Evolutionary conservation across 2,113 vertebrate genomes (phyloP).

Genomic region (Sitta europaea): DNA sequence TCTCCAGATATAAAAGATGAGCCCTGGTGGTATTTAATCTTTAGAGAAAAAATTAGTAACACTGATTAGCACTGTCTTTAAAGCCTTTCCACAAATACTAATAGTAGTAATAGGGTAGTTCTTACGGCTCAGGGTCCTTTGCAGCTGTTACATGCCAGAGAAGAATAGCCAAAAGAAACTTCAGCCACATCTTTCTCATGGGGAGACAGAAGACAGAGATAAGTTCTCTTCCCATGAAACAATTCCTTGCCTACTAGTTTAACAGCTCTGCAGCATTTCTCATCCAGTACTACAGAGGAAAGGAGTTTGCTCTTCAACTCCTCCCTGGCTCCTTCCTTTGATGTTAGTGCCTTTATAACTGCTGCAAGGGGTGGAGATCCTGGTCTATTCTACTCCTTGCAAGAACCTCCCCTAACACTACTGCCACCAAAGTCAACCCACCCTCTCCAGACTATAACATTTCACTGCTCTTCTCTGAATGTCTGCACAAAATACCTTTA

Average conservation of each 20-base stretch:
- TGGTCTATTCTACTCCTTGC: not conserved
- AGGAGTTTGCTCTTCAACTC: not conserved
- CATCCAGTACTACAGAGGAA: not conserved
- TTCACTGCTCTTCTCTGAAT: not conserved
- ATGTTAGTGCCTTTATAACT: conserved; percentile 40
- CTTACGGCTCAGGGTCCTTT: conserved; percentile 57
- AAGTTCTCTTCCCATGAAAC: not conserved
- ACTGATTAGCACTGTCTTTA: not conserved
- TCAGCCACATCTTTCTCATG: conserved; percentile 45
- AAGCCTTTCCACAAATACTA: not conserved
- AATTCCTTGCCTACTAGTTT: not conserved
- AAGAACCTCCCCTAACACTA: conserved; percentile 30
- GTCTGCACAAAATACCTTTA: not conserved
- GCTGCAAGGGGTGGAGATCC: conserved; percentile 26
- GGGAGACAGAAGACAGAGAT: not conserved
- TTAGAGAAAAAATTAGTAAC: not conserved
- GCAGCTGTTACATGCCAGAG: conserved; percentile 7
- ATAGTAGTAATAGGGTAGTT: not conserved
- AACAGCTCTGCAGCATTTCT: not conserved
- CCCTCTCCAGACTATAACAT: not conserved
- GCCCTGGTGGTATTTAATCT: not conserved
- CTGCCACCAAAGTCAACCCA: not conserved
- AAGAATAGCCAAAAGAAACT: conserved; percentile 1
- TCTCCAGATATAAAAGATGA: not conserved
- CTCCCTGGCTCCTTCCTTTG: not conserved